Base-by-base conservation (phyloP, 2,113 vertebrate genomes). In the Sciurus niger region DNA sequence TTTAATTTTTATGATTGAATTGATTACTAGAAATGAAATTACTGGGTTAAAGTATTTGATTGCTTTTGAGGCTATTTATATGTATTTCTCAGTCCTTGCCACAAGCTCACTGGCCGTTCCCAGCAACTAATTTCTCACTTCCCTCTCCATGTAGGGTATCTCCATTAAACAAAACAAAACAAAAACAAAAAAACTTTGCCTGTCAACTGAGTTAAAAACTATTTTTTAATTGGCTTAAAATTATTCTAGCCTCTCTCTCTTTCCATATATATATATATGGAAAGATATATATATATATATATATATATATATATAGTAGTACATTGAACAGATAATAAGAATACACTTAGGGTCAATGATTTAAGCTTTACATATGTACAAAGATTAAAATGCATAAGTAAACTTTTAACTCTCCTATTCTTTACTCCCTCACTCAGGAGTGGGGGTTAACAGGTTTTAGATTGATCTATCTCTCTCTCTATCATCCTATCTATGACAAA, bases 11-110 rank as follows among this genome's bases (percentile, higher is more conserved):
- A n/a, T 46, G 10, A 78, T 96, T 46, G n/a, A 32, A 43, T 48
- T 68, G 16, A 82, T 55, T 58, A 46, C 3, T 73, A 77, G 87
- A 68, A 94, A 96, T 85, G 25, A 37, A 94, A 90, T 85, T 77
- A 74, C 11, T 53, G 16, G 9, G 43, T 77, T n/a, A 91, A 80
- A 76, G 24, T 8, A 37, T 74, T 84, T 86, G 43, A n/a, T 79
- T 32, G 34, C 4, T 68, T 93, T 63, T 92, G n/a, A 89, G 40
- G 8, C 25, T 25, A 43, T 58, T n/a, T 92, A 30, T 82, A 12
- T 82, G 12, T 51, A 53, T 40, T 10, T 18, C 48, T 74, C 34
- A n/a, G 17, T 83, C 67, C 88, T 28, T 76, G 70, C 22, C 34
- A 55, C 1, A 24, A 24, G 20, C 53, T 77, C 13, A 53, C 22